Evolutionary conservation across 2,888 invertebrate species (phyloP), one percentile per base, ranked within the genome.

Genomic region (Chalcis sispes): DNA sequence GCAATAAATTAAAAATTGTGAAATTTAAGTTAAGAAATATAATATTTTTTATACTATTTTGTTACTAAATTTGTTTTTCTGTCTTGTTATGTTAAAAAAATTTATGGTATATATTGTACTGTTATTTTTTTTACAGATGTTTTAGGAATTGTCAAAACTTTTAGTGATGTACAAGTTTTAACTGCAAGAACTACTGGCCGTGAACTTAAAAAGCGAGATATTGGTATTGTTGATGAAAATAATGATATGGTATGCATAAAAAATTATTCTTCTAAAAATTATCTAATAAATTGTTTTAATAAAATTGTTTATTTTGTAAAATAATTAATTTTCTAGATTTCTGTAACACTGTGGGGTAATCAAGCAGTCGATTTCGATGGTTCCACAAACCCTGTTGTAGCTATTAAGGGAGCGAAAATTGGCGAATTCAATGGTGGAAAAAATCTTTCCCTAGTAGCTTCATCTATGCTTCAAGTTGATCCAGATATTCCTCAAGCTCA

Each of bases 401-500:
- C 96, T 20, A 91, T 96, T 1, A 98, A 98, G 90, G 94, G 95
- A 2, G 96, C 93, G 0, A 92, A 93, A 27, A 90, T 99, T 2
- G 92, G 94, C 0, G 99, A 99, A 89, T 99, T 95, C 89, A 94
- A 94, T 78, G 95, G 97, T 56, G 94, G 94, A 75, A 95, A 95
- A 87, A 93, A 90, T 27, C 83, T 95, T 32, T 92, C 93, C 1
- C 89, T 92, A 75, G 82, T 92, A 0, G 86, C 89, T 15, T 91
- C 93, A 27, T 92, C 93, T 8, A 90, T 92, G 81, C 70, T 97
- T 74, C 92, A 95, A 80, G 86, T 95, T 5, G 96, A 98, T 90
- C 98, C 99, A 0, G 98, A 98, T 86, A 90, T 97, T 32, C 92
- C 93, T 0, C 97, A 97, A 84, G 95, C 97, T 1, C 95, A 97